Percentiles rank a stretch among this genome's conserved stretches.
These are phyloP conservation scores for Psittacula derbiana DNA, from an alignment of 2,797 vertebrate species.

Conservation along the genomic window DNA sequence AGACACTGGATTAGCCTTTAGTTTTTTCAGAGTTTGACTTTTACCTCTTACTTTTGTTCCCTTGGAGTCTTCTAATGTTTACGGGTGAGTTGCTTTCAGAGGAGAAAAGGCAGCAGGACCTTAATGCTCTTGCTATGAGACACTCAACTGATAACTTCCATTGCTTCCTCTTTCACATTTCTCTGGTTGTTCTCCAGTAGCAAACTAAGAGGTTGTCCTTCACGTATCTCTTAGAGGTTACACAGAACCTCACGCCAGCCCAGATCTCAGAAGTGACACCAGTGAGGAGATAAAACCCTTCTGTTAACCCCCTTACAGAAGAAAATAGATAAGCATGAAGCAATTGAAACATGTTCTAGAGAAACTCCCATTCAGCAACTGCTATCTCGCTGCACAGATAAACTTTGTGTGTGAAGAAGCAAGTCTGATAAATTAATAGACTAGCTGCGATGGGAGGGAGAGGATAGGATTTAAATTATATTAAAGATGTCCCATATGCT, in stretches of 20 bases:
- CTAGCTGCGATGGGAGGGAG: background rate
- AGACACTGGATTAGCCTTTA: background rate
- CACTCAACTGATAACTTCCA: background rate
- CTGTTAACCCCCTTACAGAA: conserved; percentile 19
- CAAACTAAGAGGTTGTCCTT: conserved; percentile 21
- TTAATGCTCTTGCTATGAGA: background rate
- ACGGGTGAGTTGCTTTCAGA: background rate
- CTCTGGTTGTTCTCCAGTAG: background rate
- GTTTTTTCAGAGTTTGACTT: background rate
- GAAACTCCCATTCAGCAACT: background rate
- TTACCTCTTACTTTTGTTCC: background rate
- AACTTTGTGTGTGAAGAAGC: conserved; percentile 10
- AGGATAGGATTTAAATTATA: conserved; percentile 7
- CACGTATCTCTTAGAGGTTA: background rate
- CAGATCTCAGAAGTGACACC: conserved; percentile 1
- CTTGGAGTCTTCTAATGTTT: background rate
- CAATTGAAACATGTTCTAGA: conserved; percentile 43
- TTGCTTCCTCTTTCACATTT: background rate
- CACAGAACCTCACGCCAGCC: background rate
- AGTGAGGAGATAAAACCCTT: conserved; percentile 2
- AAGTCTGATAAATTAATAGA: conserved; percentile 44
- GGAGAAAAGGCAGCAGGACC: background rate
- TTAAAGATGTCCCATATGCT: conserved; percentile 3
- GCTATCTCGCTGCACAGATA: conserved; percentile 29
- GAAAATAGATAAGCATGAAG: conserved; percentile 24